A percentile compares a stretch with the other conserved stretches of the same genome.
phyloP scores from a whole-genome alignment of 2,888 invertebrate species.

The Falcaria lacertinaria region DNA sequence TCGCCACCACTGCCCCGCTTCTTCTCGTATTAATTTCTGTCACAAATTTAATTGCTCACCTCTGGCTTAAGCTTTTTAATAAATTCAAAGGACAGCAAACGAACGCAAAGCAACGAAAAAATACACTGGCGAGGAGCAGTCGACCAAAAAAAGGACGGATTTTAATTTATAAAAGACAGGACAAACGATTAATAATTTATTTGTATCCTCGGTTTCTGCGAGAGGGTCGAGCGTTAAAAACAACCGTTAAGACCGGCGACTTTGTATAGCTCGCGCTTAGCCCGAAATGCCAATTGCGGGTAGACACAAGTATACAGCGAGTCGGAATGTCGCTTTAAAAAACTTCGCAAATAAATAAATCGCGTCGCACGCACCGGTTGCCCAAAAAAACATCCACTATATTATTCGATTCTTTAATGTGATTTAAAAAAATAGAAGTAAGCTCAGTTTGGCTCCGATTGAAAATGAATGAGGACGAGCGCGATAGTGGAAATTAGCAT shows the following conservation, averaged over 20 bases:
- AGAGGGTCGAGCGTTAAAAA: constrained; percentile 76
- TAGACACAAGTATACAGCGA: constrained; percentile 79
- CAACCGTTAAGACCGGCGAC: constrained; percentile 77
- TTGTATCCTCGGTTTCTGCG: constrained; percentile 75
- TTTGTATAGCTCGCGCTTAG: constrained; percentile 77
- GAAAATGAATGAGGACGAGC: constrained; percentile 79
- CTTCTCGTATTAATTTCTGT: constrained; percentile 75
- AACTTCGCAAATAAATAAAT: constrained; percentile 78
- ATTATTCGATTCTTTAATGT: constrained; percentile 80
- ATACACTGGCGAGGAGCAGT: constrained; percentile 50
- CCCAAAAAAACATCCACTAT: constrained; percentile 72
- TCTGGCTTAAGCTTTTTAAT: constrained; percentile 75
- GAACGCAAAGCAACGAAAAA: constrained; percentile 69
- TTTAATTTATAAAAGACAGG: constrained; percentile 80
- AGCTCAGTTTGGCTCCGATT: constrained; percentile 73
- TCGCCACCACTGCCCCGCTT: constrained; percentile 41
- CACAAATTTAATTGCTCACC: constrained; percentile 76
- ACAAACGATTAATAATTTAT: constrained; percentile 81
- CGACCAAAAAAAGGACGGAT: constrained; percentile 70
- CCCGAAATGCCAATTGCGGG: constrained; percentile 79
- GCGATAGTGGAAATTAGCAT: constrained; percentile 81
- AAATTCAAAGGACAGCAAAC: constrained; percentile 72
- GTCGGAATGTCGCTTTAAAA: constrained; percentile 79
- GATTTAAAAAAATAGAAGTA: constrained; percentile 76
- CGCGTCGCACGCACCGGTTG: constrained; percentile 73